A percentile compares a stretch with the other conserved stretches of the same genome.
Evolutionary conservation across 2,888 invertebrate species (phyloP).

Genomic region (Clostera curtula): DNA sequence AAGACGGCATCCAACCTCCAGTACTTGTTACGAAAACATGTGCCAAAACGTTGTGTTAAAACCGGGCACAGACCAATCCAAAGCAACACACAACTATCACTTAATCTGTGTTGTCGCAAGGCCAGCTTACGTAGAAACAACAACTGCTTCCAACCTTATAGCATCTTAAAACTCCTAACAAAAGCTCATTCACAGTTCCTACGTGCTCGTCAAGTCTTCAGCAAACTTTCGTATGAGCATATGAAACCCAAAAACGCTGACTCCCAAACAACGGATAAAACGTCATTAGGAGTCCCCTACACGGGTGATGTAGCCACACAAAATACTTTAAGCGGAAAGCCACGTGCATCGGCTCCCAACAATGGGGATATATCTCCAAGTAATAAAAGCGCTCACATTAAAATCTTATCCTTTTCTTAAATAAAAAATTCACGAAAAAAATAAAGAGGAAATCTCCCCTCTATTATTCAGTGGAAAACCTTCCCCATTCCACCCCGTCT

Average conservation of each 20-base stretch:
- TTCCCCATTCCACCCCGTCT: slow-evolving; percentile 30
- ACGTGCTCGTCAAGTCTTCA: no score
- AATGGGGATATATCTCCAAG: slow-evolving; percentile 62
- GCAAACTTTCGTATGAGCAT: slow-evolving; percentile 21
- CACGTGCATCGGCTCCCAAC: slow-evolving; percentile 63
- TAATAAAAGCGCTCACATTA: slow-evolving; percentile 74
- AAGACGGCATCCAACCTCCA: no score
- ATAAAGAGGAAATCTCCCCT: slow-evolving; percentile 66
- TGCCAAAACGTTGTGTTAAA: no score
- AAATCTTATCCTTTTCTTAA: slow-evolving; percentile 76
- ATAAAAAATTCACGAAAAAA: slow-evolving; percentile 75
- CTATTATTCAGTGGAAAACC: slow-evolving; percentile 62
- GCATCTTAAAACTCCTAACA: no score
- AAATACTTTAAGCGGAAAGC: slow-evolving; percentile 70
- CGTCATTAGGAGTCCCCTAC: slow-evolving; percentile 59
- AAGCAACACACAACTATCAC: no score
- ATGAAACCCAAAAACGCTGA: slow-evolving; percentile 31
- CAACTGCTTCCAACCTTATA: no score
- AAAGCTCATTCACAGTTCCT: no score
- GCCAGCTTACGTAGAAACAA: no score
- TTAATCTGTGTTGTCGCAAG: no score
- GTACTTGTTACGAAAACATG: no score
- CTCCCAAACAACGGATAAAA: slow-evolving; percentile 37
- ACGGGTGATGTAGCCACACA: slow-evolving; percentile 50
- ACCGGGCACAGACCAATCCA: no score